Base-by-base conservation (phyloP, 2,113 vertebrate genomes). In the Otocyon megalotis region DNA sequence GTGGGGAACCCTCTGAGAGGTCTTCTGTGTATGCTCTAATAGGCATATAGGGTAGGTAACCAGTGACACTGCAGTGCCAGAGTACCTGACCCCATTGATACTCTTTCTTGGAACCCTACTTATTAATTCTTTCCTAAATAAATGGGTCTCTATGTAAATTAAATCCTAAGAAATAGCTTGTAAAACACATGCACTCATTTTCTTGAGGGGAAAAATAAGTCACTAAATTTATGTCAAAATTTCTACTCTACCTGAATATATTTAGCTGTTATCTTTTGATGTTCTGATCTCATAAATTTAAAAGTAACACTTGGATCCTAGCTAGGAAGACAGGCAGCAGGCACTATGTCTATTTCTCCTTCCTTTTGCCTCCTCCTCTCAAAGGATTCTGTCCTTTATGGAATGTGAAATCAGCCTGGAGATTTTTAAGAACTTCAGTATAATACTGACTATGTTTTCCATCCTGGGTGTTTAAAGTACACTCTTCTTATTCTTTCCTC, bases 211-310 rank as follows among this genome's bases (percentile, higher is more conserved):
- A 86, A 94, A 95, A 93, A 76, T 82, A 96, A 93, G 32, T 96
- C 37, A 67, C 79, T 50, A 86, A 87, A 82, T 83, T 97, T 93
- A 71, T 96, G 74, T 95, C 65, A 97, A 80, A 97, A 74, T 86
- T 94, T 94, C 15, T 48, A 93, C 85, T 96, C 26, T 88, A 60
- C 72, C 82, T 83, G 95, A 97, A 94, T 97, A 95, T 84, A 91
- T 86, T 92, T 80, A 80, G 79, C 43, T 91, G 12, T 19, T 96
- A 69, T 83, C 95, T 97, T 97, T 97, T 97, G 97, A 97, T 97
- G 95, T 98, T 94, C 90, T 82, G 84, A 94, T 96, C 87, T 97
- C 90, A 97, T 90, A 96, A 89, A 97, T 95, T 97, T 97, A 97
- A 98, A 96, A 98, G 87, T 60, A 92, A 79, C 3, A n/a, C 81